Evolutionary conservation across 2,113 vertebrate genomes (phyloP), one percentile per base, ranked within the genome.

Genomic region (Rhinoderma darwinii): DNA sequence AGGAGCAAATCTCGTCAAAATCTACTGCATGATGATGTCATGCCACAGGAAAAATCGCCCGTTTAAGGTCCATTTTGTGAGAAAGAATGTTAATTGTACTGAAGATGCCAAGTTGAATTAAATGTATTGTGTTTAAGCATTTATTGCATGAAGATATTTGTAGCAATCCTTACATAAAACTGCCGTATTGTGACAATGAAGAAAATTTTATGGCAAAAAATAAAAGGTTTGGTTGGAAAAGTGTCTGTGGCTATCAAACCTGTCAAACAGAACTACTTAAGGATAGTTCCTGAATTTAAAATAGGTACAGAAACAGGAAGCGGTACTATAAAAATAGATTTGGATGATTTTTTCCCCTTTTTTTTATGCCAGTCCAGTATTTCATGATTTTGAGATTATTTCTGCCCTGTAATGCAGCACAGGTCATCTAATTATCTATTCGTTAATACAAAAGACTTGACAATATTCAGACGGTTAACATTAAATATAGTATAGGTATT

Each of bases 201-300:
- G 44, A 63, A 77, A 66, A 79, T 50, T 18, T 27, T 20, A 44
- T 50, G 37, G 68, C 10, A 59, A 27, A 84, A 59, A 39, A 61
- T n/a, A 75, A 84, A 8, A 56, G 11, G 22, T 51, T 41, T 68
- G 75, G 47, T 20, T 66, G 41, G 27, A 41, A 84, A 63, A 22
- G 15, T 43, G 8, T 66, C 43, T 68, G 41, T 68, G 43, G 30
- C 74, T 54, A 80, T 50, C 61, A 72, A 56, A 72, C n/a, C 63
- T 72, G 44, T 72, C 59, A 80, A 30, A 86, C 8, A 14, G 44
- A 86, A 80, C 68, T 84, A 43, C 20, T 18, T 43, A 14, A 68
- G 59, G 30, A 86, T 43, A 80, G 56, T 47, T 59, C 30, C 56
- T 32, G 56, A 17, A 85, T 66, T 77, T 37, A 32, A 74, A 83